phyloP scores from a whole-genome alignment of 2,797 vertebrate genomes.

The Falco berigora region DNA sequence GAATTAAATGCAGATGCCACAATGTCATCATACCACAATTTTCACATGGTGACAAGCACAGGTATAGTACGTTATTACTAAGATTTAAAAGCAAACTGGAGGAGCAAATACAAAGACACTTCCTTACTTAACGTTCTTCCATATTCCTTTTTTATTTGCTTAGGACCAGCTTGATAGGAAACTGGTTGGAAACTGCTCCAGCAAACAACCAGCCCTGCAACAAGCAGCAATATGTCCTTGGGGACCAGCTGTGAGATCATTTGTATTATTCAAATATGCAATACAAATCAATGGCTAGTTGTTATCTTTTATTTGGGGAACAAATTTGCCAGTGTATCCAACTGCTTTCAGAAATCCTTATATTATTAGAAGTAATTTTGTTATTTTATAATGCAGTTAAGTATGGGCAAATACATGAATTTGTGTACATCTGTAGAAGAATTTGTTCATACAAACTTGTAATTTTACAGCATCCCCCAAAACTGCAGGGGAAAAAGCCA shows the following conservation, averaged over 20 bases:
- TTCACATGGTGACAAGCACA: not conserved
- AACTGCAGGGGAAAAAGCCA: not conserved
- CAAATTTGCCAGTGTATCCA: not conserved
- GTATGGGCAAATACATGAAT: not conserved
- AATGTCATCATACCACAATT: not conserved
- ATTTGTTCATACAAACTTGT: not conserved
- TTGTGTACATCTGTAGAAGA: not conserved
- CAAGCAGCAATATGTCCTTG: not conserved
- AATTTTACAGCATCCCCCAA: not conserved
- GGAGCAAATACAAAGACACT: not conserved
- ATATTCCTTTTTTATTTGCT: not conserved
- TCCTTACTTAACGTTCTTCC: not conserved
- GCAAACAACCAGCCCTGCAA: not conserved
- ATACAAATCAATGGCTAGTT: not conserved
- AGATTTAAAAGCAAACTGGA: not conserved
- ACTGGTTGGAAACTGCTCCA: not conserved
- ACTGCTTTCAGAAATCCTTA: not conserved
- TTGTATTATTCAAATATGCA: not conserved
- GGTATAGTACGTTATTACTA: not conserved
- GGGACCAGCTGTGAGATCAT: not conserved
- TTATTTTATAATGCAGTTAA: not conserved
- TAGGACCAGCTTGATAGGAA: not conserved
- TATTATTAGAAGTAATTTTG: not conserved
- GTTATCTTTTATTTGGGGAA: not conserved
- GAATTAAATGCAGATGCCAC: not conserved